Evolutionary conservation across 2,113 vertebrate species (phyloP), one percentile per base, ranked within the genome.

Genomic region (Morone chrysops): DNA sequence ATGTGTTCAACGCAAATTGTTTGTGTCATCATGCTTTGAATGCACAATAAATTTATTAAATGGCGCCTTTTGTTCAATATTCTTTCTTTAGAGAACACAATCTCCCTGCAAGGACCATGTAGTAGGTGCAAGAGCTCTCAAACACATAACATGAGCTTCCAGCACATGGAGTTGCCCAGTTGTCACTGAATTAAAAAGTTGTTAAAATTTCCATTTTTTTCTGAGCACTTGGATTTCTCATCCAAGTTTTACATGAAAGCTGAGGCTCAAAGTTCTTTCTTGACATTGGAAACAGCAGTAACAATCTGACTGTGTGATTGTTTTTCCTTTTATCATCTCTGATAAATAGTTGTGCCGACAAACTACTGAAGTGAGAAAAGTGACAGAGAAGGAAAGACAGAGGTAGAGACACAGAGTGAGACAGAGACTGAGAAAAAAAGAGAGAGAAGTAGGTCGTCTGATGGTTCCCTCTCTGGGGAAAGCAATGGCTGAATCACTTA

Each of bases 391-490:
- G 40, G 31, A 60, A n/a, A 81, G 67, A 65, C 66, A n/a, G 65
- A 51, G 60, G n/a, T 22, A 45, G 74, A 54, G 48, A 43, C 9
- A 20, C 31, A 3, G 31, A 59, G 51, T 40, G 62, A 78, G 63
- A 69, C 3, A 41, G 62, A 69, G 10, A 40, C 41, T n/a, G 56
- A 62, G 50, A 53, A 2, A 36, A 40, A 6, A 53, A 41, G 22
- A 22, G 59, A 47, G 71, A 67, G 72, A 47, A 70, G 70, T 31
- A 40, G 76, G 75, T 43, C 31, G 59, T 72, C 40, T 73, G 78
- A 78, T 82, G 70, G 65, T 47, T 14, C 43, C 59, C 70, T 86
- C 70, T 70, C 79, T 3, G 41, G 70, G 74, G 78, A 36, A 67
- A 50, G 17, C 13, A 41, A 36, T 2, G 20, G 62, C 56, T 72